These are phyloP conservation scores for Sigmodon hispidus DNA, from an alignment of 2,113 vertebrate genomes.

Conservation along the genomic window DNA sequence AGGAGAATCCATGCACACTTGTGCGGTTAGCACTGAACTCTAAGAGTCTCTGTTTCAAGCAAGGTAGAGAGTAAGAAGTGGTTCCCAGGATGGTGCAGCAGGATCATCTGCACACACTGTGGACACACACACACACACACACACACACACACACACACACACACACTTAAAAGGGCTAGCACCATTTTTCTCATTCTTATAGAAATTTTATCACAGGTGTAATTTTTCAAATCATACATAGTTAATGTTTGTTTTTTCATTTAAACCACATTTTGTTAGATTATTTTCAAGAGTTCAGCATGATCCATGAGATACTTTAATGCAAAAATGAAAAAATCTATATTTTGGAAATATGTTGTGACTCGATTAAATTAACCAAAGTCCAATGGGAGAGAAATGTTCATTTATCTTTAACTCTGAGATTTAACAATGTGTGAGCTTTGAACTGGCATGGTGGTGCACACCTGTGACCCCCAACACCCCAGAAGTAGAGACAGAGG, in stretches of 20 bases:
- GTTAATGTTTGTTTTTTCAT: background rate
- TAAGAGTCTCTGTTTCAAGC: background rate
- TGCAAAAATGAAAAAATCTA: background rate
- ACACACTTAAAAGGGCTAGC: background rate
- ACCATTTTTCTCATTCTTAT: background rate
- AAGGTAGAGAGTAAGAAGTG: background rate
- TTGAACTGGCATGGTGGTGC: background rate
- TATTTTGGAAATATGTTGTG: background rate
- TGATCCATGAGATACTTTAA: background rate
- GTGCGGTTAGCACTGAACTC: background rate
- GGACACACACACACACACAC: background rate
- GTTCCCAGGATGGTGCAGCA: background rate
- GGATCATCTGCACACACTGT: too few species aligned
- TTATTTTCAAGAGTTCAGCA: background rate
- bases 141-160: background rate
- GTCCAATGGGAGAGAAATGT: background rate
- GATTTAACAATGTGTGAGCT: background rate
- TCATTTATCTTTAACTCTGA: background rate
- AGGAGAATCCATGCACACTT: background rate
- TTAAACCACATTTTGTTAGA: background rate
- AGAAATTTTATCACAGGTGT: background rate
- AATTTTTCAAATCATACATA: background rate
- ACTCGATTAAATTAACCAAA: background rate
- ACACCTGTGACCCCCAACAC: background rate
- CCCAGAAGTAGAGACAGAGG: background rate